Evolutionary conservation across 2,888 invertebrate species (phyloP).

Genomic region (Luperina nickerlii): DNA sequence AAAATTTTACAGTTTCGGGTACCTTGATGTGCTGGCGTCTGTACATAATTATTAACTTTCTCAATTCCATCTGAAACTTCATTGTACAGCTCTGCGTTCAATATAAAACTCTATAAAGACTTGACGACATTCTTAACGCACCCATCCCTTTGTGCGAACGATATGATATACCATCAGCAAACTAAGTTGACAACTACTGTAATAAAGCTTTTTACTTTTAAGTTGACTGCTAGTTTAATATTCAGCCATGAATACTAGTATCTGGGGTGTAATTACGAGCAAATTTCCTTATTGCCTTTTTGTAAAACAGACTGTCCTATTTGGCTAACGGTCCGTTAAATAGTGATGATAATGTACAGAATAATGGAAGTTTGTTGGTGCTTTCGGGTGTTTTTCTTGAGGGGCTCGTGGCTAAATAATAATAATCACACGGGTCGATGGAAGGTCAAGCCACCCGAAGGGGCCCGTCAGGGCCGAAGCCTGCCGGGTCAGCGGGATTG

Average conservation of each 20-base stretch:
- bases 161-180: conserved; percentile 18
- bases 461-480: too few relatives aligned
- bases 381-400: too few relatives aligned
- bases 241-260: background rate
- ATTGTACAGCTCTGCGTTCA: background rate
- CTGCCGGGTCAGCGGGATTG: too few relatives aligned
- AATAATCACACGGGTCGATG: too few relatives aligned
- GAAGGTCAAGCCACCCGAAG: too few relatives aligned
- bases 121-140: conserved; percentile 12
- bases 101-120: conserved; percentile 2
- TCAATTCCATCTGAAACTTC: background rate
- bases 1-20: too few relatives aligned
- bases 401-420: too few relatives aligned
- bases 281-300: conserved; percentile 12
- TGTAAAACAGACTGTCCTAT: conserved; percentile 13
- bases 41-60: too few relatives aligned
- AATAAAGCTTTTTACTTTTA: conserved; percentile 29
- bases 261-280: background rate
- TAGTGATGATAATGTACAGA: background rate
- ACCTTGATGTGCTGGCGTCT: too few relatives aligned
- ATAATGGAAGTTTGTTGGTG: background rate
- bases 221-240: conserved; percentile 17
- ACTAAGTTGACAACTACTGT: background rate
- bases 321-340: conserved; percentile 30
- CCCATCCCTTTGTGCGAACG: background rate